These are phyloP conservation scores for Anorthoa munda DNA, from an alignment of 2,888 invertebrate genomes.

Conservation along the genomic window DNA sequence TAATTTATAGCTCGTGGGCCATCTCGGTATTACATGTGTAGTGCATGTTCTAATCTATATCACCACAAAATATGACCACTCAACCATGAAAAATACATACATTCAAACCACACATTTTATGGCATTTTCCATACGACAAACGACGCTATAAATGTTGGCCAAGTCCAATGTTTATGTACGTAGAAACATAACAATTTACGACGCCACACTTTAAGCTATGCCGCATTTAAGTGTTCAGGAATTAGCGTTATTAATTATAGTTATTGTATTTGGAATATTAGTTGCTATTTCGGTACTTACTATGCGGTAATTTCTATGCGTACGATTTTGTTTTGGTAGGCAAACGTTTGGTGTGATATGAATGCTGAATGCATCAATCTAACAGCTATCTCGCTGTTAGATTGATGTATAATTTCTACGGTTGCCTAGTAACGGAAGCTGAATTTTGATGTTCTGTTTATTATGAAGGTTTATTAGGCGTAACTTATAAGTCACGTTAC, in stretches of 20 bases:
- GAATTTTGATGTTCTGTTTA: background rate
- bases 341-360: background rate
- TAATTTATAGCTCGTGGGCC: too few relatives aligned
- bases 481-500: background rate
- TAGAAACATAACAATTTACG: slow-evolving; percentile 48
- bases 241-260: slow-evolving; percentile 53
- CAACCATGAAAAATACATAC: slow-evolving; percentile 33
- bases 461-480: background rate
- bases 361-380: background rate
- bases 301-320: slow-evolving; percentile 17
- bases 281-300: slow-evolving; percentile 5
- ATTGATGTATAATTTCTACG: slow-evolving; percentile 4
- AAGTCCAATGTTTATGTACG: slow-evolving; percentile 51
- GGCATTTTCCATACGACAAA: slow-evolving; percentile 21
- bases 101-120: slow-evolving; percentile 36
- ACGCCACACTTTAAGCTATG: slow-evolving; percentile 54
- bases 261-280: slow-evolving; percentile 34
- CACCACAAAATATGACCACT: slow-evolving; percentile 22
- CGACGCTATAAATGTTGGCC: slow-evolving; percentile 23
- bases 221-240: slow-evolving; percentile 55
- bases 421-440: background rate
- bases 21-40: too few relatives aligned
- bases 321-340: background rate
- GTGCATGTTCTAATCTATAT: slow-evolving; percentile 5
- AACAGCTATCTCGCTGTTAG: background rate